Base-by-base conservation (phyloP, 2,888 invertebrate genomes). In the Petrophora chlorosata region DNA sequence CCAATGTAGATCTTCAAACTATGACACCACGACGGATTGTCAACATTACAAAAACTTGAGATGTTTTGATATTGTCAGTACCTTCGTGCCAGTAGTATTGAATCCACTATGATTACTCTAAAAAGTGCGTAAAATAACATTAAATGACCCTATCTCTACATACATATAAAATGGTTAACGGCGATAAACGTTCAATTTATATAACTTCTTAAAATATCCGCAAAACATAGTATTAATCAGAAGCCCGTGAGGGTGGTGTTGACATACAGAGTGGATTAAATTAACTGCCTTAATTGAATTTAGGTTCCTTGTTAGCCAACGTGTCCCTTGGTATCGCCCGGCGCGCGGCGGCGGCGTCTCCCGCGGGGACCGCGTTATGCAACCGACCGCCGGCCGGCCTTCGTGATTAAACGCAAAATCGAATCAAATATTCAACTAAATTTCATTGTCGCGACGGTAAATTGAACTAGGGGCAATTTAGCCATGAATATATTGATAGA, bases 241-340 rank as follows among this genome's bases (percentile, higher is more conserved):
- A 64, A 74, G 70, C 66, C 69, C 71, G 73, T 73, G 74, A 75
- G 81, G 75, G 70, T 73, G 74, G 73, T 77, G 79, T 76, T 77
- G 83, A 76, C 81, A 79, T 79, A 81, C 80, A 83, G 83, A 84
- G 80, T 77, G 81, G 85, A 80, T 88, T 88, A 89, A 89, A 90
- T 90, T 89, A 90, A 90, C 89, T 82, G 82, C 73, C 85, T 83
- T 90, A 90, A 90, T 90, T 90, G 90, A 87, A 90, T 90, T 89
- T 85, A 82, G 87, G 83, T 82, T 86, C 76, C 83, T 86, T 86
- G 89, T 86, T 81, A 79, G 79, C 76, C 82, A 74, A 81, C 73
- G 84, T 85, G 85, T 81, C 84, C 83, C 82, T n/a, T n/a, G 63
- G 59, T 53, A 52, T 52, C 57, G 57, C 48, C 49, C 52, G 55